phyloP scores from a whole-genome alignment of 2,113 vertebrate species.

The Phrynosoma platyrhinos region DNA sequence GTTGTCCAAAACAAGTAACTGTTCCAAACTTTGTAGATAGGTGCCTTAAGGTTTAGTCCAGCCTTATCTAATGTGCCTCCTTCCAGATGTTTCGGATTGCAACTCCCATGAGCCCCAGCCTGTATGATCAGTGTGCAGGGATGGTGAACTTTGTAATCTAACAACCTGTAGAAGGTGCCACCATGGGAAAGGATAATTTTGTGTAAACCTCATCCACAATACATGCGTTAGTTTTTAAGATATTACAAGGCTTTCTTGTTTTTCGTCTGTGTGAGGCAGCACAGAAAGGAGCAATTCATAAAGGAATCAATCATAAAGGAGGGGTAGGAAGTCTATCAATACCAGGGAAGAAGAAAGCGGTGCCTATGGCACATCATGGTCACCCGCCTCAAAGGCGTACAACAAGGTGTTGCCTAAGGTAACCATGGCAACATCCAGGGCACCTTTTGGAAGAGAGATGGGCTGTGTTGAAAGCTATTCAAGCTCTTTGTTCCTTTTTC shows the following conservation, averaged over 20 bases:
- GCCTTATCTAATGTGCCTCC: not conserved
- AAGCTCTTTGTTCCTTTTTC: not conserved
- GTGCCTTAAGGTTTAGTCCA: not conserved
- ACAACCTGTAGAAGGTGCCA: no score
- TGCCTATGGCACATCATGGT: not conserved
- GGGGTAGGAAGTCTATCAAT: not conserved
- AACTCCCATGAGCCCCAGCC: not conserved
- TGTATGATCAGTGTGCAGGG: not conserved
- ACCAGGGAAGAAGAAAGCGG: not conserved
- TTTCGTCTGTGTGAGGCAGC: not conserved
- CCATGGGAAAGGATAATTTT: not conserved
- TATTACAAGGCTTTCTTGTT: not conserved
- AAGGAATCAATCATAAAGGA: not conserved
- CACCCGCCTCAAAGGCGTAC: not conserved
- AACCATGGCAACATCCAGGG: conserved; percentile 31
- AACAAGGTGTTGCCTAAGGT: conserved; percentile 4
- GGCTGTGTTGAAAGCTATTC: not conserved
- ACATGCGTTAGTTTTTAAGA: not conserved
- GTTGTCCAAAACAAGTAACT: no score
- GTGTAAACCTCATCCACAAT: not conserved
- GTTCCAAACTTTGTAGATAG: not conserved
- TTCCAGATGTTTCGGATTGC: not conserved
- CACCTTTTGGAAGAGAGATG: conserved; percentile 14
- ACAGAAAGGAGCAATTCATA: not conserved
- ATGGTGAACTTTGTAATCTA: not conserved